Evolutionary conservation across 2,888 invertebrate genomes (phyloP), one percentile per base, ranked within the genome.

Genomic region (Hemithea aestivaria): DNA sequence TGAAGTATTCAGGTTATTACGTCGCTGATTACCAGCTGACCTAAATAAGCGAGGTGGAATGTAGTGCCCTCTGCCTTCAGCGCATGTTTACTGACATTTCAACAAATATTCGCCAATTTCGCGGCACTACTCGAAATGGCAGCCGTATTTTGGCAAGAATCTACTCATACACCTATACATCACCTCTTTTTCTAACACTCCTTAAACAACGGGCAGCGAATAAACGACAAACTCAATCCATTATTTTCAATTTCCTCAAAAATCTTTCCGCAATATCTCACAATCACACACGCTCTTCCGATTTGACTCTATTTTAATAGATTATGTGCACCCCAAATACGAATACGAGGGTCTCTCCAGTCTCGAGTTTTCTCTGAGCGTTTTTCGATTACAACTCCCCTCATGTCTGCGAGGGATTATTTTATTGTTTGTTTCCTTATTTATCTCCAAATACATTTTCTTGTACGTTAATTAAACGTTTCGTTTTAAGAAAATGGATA

Each of bases 21-120:
- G 59, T 58, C 52, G 53, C 60, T 70, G 71, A 79, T 78, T 78
- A 68, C 73, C 62, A 48, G 54, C 53, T 78, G 76, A 75, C 78
- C 77, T 65, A 65, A 62, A 69, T 66, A 61, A 53, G 45, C 56
- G 39, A 45, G 41, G 56, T 41, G 62, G 58, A 64, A 66, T 63
- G 55, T 58, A 61, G 58, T 51, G 48, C 57, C 49, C 50, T 50
- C 45, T 54, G 53, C 50, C 51, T 42, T 33, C 31, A 33, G 50
- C 47, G 50, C 52, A 49, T 41, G 37, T 47, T 50, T 35, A 43
- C 45, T 48, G 45, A 46, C 48, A 45, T 48, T 50, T 48, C 40
- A 31, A 27, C 29, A 23, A 30, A 43, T 43, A 47, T 25, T 2
- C 20, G 29, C 30, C 27, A 29, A 40, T 38, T 16, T 11, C 11